Conservation (phyloP, 2,797 vertebrate species). For the Pampus argenteus region DNA sequence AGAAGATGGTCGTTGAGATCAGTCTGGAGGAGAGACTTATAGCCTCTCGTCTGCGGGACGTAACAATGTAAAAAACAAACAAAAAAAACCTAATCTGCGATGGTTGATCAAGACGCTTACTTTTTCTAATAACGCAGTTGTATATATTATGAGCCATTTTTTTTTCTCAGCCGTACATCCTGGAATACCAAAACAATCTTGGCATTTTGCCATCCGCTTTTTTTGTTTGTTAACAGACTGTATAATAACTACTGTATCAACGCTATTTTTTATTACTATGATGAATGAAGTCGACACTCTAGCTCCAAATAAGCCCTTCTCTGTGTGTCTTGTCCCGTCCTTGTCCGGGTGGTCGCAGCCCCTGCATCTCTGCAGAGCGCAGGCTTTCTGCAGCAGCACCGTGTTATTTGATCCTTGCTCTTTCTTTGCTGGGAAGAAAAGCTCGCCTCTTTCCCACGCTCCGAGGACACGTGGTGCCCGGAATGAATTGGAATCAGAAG, state of each 20-base stretch:
- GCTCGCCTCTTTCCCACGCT: slow-evolving; percentile 99
- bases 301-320: slow-evolving; percentile 57
- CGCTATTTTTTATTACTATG: slow-evolving; percentile 54
- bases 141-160: slow-evolving; percentile 1
- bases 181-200: slow-evolving; percentile 18
- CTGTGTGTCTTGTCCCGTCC: slow-evolving; percentile 62
- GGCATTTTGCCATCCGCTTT: slow-evolving; percentile 28
- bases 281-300: slow-evolving; percentile 58
- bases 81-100: background rate
- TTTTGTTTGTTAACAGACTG: slow-evolving; percentile 13
- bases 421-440: slow-evolving; percentile 97
- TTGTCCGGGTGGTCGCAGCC: slow-evolving; percentile 77
- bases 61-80: background rate
- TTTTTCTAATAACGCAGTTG: background rate
- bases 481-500: slow-evolving; percentile 91
- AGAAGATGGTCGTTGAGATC: slow-evolving; percentile 1
- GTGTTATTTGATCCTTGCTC: slow-evolving; percentile 89
- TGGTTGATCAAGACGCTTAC: background rate
- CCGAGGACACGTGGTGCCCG: slow-evolving; percentile 92
- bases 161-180: slow-evolving; percentile 15
- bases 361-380: slow-evolving; percentile 67
- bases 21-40: slow-evolving; percentile 1
- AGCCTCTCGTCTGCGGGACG: background rate
- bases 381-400: slow-evolving; percentile 78
- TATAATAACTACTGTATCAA: slow-evolving; percentile 31